These are phyloP conservation scores for Pterostichus madidus DNA, from an alignment of 2,888 invertebrate species.

Conservation along the genomic window DNA sequence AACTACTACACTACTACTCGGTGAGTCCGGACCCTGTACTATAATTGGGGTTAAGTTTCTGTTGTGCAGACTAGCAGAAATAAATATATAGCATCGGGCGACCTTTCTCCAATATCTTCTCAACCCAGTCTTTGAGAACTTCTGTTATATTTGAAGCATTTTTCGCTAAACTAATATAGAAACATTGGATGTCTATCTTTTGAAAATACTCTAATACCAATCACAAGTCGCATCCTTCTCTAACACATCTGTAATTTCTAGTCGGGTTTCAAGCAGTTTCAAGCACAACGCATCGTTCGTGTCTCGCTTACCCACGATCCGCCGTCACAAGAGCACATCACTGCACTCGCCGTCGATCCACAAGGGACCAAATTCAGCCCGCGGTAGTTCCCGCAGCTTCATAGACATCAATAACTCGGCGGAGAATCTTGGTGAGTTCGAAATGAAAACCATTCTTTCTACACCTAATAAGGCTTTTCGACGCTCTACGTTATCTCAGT, in stretches of 20 bases:
- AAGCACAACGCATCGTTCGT: constrained; percentile 97
- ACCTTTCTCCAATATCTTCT: too few relatives aligned
- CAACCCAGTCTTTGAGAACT: too few relatives aligned
- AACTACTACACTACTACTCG: too few relatives aligned
- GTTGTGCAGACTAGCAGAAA: too few relatives aligned
- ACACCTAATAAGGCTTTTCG: too few relatives aligned
- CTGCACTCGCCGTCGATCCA: constrained; percentile 87
- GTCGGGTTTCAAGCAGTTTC: constrained; percentile 90
- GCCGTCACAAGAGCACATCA: constrained; percentile 89
- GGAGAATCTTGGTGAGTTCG: constrained; percentile 84
- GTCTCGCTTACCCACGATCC: constrained; percentile 92
- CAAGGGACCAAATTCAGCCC: constrained; percentile 75
- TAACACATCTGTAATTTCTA: constrained; percentile 72
- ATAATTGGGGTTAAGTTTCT: too few relatives aligned
- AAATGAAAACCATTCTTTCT: neutral
- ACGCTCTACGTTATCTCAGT: neutral
- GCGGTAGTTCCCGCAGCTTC: constrained; percentile 79
- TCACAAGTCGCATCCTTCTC: neutral
- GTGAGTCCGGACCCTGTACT: too few relatives aligned
- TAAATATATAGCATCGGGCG: too few relatives aligned
- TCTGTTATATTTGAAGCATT: too few relatives aligned
- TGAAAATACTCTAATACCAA: too few relatives aligned
- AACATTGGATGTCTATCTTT: too few relatives aligned
- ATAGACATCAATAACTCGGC: constrained; percentile 87
- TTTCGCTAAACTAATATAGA: too few relatives aligned